Conservation (phyloP, 2,113 vertebrate species). For the Rhinoderma darwinii region DNA sequence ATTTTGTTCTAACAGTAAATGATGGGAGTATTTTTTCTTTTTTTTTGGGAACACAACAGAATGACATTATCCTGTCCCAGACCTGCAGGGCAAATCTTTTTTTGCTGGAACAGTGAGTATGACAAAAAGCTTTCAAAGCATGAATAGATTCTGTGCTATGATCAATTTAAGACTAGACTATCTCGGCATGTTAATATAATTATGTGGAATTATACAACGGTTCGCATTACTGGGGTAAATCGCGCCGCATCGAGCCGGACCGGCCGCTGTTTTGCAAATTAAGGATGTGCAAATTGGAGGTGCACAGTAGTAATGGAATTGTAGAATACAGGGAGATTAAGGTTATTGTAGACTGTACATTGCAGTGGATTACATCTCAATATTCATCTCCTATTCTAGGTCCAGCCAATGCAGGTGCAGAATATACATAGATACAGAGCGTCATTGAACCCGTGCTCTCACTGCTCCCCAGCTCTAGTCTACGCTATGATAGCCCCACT, state of each 20-base stretch:
- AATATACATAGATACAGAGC: background rate
- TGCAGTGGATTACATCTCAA: slow-evolving; percentile 18
- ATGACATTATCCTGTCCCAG: slow-evolving; percentile 68
- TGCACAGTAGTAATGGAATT: slow-evolving; percentile 12
- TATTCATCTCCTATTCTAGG: background rate
- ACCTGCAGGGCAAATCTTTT: slow-evolving; percentile 73
- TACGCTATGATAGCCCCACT: background rate
- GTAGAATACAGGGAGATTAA: slow-evolving; percentile 18
- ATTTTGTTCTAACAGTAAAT: slow-evolving; percentile 62
- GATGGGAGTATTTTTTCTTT: background rate
- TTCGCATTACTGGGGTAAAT: slow-evolving; percentile 77
- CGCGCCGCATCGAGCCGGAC: slow-evolving; percentile 74
- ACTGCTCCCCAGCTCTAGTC: background rate
- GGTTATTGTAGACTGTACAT: background rate
- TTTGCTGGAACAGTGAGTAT: slow-evolving; percentile 73
- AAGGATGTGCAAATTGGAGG: slow-evolving; percentile 36
- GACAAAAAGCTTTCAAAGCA: slow-evolving; percentile 72
- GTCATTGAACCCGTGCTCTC: background rate
- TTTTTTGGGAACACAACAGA: slow-evolving; percentile 63
- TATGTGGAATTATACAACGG: slow-evolving; percentile 77
- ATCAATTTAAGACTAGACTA: slow-evolving; percentile 75
- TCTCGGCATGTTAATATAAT: slow-evolving; percentile 81
- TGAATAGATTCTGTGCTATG: slow-evolving; percentile 73
- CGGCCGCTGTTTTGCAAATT: slow-evolving; percentile 61
- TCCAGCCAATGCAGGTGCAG: background rate